These are phyloP conservation scores for Psilopsiagon aurifrons DNA, from an alignment of 2,113 vertebrate species.

Conservation along the genomic window DNA sequence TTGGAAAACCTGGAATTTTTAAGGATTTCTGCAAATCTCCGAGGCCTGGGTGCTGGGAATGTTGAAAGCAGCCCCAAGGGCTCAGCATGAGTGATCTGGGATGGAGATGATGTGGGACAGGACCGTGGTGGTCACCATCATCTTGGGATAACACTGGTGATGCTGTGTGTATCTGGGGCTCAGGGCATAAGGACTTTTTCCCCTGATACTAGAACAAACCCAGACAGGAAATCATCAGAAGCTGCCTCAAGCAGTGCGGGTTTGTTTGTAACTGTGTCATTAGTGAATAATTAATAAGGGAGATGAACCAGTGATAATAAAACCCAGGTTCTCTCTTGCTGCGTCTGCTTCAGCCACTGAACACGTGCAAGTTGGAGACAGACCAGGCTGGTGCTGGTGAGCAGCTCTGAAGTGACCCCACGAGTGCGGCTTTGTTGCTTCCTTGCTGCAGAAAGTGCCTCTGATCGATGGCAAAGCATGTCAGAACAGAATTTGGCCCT, in stretches of 20 bases:
- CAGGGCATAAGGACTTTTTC: neutral
- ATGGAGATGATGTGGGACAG: neutral
- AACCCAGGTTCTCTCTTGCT: neutral
- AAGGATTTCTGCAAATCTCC: neutral
- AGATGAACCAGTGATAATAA: neutral
- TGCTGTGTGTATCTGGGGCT: neutral
- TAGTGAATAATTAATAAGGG: neutral
- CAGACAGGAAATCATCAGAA: neutral
- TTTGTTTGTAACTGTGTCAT: neutral
- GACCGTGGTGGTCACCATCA: rapidly evolving
- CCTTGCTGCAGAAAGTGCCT: neutral
- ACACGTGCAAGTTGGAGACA: neutral
- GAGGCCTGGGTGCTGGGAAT: rapidly evolving
- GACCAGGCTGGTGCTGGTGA: neutral
- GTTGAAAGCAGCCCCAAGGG: neutral
- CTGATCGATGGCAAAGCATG: neutral
- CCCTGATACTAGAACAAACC: neutral
- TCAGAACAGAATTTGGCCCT: neutral
- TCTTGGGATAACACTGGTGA: rapidly evolving
- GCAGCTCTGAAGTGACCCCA: neutral
- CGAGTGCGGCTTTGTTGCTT: neutral
- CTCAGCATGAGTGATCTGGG: neutral
- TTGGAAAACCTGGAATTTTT: rapidly evolving
- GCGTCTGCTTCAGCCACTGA: neutral
- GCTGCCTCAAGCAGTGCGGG: neutral